Percentiles rank a stretch among this genome's conserved stretches.
phyloP scores from a whole-genome alignment of 2,113 vertebrate species.

The Pseudolaguvia tuberculata region DNA sequence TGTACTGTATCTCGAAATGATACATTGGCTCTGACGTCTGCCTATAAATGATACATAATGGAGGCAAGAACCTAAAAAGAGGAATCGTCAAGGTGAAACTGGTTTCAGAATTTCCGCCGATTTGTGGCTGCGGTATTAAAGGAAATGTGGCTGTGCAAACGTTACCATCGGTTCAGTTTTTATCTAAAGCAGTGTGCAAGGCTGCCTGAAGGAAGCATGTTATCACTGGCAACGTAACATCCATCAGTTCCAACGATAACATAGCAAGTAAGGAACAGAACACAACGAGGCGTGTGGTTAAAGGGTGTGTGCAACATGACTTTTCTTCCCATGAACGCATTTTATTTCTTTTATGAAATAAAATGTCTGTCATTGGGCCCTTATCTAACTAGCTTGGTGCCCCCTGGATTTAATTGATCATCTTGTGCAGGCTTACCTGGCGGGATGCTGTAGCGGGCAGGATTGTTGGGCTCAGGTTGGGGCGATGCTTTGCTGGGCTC shows the following conservation, averaged over 20 bases:
- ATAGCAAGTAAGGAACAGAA: not conserved
- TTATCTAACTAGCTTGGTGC: too few species aligned
- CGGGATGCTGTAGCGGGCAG: slow-evolving; percentile 77
- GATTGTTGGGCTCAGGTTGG: slow-evolving; percentile 71
- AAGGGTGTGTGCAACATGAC: not conserved
- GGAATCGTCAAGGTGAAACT: not conserved
- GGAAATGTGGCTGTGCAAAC: not conserved
- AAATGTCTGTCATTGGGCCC: too few species aligned
- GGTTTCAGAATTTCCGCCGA: slow-evolving; percentile 6
- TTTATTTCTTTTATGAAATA: too few species aligned
- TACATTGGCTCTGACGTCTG: slow-evolving; percentile 4
- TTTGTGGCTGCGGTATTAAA: not conserved
- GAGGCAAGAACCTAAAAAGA: slow-evolving; percentile 15
- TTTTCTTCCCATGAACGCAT: too few species aligned
- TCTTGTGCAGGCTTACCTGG: slow-evolving; percentile 74
- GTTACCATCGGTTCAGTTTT: not conserved
- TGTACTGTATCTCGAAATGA: slow-evolving; percentile 13
- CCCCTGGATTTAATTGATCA: not conserved
- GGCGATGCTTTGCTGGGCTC: slow-evolving; percentile 79
- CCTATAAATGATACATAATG: not conserved
- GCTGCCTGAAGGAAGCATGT: not conserved
- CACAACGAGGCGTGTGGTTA: not conserved
- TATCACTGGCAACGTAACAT: not conserved
- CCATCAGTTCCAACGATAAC: not conserved
- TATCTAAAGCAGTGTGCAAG: not conserved